These are phyloP conservation scores for Allobates femoralis DNA, from an alignment of 2,797 vertebrate genomes.

Conservation along the genomic window DNA sequence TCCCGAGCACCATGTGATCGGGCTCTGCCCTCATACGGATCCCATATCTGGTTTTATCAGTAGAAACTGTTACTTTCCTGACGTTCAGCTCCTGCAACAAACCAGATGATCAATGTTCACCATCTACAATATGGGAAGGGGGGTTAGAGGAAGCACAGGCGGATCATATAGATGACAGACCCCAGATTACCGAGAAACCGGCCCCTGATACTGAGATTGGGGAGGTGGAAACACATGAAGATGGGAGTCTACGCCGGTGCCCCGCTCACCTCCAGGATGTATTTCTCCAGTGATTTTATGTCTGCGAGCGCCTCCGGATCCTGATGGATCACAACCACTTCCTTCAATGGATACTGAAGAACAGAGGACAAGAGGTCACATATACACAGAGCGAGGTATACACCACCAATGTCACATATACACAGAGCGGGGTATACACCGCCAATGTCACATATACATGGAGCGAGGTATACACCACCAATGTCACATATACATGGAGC, in stretches of 20 bases:
- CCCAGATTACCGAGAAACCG: background rate
- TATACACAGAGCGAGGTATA: too few relatives aligned
- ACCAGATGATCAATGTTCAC: background rate
- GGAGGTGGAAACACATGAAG: background rate
- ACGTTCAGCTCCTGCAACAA: constrained; percentile 90
- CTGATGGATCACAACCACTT: constrained; percentile 95
- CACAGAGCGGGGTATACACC: too few relatives aligned
- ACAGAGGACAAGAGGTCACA: constrained; percentile 4
- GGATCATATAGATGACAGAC: too few relatives aligned
- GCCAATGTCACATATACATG: too few relatives aligned
- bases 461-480: too few relatives aligned
- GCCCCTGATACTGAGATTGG: background rate
- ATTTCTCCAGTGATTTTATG: constrained; percentile 90
- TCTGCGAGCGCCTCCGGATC: constrained; percentile 88
- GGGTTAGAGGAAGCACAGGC: background rate
- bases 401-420: too few relatives aligned
- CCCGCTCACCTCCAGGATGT: constrained; percentile 89
- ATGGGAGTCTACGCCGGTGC: background rate
- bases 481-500: too few relatives aligned
- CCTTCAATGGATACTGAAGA: constrained; percentile 93
- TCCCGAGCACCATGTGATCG: constrained; percentile 96
- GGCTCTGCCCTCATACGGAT: constrained; percentile 92
- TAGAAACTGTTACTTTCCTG: constrained; percentile 88
- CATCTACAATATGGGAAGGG: background rate
- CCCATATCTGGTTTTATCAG: constrained; percentile 91